Evolutionary conservation across 2,113 vertebrate species (phyloP).

Genomic region (Xerus inauris): DNA sequence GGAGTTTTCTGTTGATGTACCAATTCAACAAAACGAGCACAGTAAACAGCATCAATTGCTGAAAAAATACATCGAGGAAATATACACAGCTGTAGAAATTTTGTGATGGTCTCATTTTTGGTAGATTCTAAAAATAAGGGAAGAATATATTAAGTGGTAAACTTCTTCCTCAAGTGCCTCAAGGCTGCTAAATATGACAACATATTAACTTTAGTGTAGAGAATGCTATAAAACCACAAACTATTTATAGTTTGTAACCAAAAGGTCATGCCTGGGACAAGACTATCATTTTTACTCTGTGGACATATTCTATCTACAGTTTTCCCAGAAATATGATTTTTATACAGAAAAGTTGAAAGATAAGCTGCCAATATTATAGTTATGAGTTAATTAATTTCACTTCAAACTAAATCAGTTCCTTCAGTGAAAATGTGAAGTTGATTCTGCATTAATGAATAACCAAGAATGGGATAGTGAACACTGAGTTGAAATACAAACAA

Average conservation of each 20-base stretch:
- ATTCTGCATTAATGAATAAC: slow-evolving; percentile 58
- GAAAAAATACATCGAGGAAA: slow-evolving; percentile 99
- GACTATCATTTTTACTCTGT: slow-evolving; percentile 55
- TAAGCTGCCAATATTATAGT: slow-evolving; percentile 45
- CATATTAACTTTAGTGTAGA: slow-evolving; percentile 58
- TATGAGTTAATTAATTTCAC: slow-evolving; percentile 47
- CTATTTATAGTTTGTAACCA: slow-evolving; percentile 63
- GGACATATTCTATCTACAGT: slow-evolving; percentile 55
- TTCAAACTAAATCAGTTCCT: slow-evolving; percentile 52
- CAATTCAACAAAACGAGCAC: slow-evolving; percentile 97
- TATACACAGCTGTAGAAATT: slow-evolving; percentile 98
- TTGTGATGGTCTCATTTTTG: slow-evolving; percentile 99
- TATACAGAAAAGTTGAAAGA: slow-evolving; percentile 46
- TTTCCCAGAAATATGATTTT: slow-evolving; percentile 64
- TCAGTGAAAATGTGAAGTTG: slow-evolving; percentile 36
- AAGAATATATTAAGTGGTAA: slow-evolving; percentile 71
- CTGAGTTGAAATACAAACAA: slow-evolving; percentile 55
- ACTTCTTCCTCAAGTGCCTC: slow-evolving; percentile 65
- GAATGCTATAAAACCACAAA: slow-evolving; percentile 66
- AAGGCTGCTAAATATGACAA: slow-evolving; percentile 61
- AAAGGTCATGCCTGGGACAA: slow-evolving; percentile 51
- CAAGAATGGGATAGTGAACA: slow-evolving; percentile 30
- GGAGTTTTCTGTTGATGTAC: slow-evolving; percentile 99
- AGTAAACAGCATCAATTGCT: slow-evolving; percentile 98
- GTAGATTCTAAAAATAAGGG: slow-evolving; percentile 92